Evolutionary conservation across 2,797 vertebrate species (phyloP).

Genomic region (Hyperoplus immaculatus): DNA sequence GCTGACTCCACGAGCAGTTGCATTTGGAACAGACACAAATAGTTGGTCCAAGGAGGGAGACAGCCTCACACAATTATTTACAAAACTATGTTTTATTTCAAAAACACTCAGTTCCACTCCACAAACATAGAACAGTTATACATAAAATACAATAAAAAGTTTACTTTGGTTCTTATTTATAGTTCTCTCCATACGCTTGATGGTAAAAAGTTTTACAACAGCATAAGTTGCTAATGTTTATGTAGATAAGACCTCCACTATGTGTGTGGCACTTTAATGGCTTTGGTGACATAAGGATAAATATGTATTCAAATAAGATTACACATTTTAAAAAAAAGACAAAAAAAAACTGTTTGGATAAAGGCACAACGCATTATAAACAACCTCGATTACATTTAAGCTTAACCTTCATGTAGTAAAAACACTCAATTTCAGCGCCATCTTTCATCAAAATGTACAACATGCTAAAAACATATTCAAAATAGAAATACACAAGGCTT

Average conservation of each 20-base stretch:
- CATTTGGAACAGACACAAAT: background rate
- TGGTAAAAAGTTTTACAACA: constrained; percentile 2
- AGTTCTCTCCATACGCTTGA: background rate
- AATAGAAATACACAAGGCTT: background rate
- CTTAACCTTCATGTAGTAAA: constrained; percentile 46
- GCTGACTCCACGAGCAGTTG: background rate
- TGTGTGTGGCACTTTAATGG: constrained; percentile 8
- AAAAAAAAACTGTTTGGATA: background rate
- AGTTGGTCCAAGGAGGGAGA: background rate
- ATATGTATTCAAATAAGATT: constrained; percentile 36
- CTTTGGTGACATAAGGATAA: constrained; percentile 64
- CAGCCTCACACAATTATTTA: constrained; percentile 29
- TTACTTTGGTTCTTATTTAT: background rate
- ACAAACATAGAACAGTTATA: constrained; percentile 26
- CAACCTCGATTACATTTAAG: constrained; percentile 11
- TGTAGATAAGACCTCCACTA: background rate
- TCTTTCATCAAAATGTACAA: constrained; percentile 10
- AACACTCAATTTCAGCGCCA: constrained; percentile 7
- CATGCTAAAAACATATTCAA: constrained; percentile 4
- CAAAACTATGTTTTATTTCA: constrained; percentile 75
- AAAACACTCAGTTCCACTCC: constrained; percentile 41
- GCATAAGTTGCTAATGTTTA: constrained; percentile 3
- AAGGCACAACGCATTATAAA: constrained; percentile 7
- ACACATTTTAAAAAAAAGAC: constrained; percentile 3
- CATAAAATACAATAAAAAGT: constrained; percentile 9